These are phyloP conservation scores for Progne subis DNA, from an alignment of 2,113 vertebrate species.

Conservation along the genomic window DNA sequence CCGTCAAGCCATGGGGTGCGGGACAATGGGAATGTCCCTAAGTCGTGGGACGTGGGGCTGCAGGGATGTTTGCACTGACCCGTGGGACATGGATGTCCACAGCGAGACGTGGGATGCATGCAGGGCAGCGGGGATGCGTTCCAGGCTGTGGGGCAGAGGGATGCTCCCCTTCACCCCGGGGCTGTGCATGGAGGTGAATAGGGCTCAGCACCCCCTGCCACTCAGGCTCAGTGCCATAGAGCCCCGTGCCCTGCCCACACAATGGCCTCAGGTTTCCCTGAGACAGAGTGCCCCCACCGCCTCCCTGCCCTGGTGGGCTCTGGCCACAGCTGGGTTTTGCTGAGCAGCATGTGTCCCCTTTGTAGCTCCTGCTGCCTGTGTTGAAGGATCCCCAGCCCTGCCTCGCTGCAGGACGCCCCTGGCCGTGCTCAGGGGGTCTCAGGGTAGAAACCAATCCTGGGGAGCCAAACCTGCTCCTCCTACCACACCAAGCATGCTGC, in stretches of 20 bases:
- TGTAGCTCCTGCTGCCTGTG: neutral
- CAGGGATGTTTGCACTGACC: neutral
- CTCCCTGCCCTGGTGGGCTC: neutral
- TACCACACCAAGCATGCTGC: neutral
- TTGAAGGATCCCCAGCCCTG: neutral
- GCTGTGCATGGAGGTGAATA: neutral
- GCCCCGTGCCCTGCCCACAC: neutral
- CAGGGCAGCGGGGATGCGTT: neutral
- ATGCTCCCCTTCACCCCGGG: neutral
- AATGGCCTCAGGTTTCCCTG: neutral
- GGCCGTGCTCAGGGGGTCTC: neutral
- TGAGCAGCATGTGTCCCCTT: neutral
- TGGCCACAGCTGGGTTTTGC: fast-evolving
- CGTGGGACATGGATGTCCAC: neutral
- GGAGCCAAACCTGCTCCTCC: neutral
- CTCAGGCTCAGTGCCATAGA: neutral
- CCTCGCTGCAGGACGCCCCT: neutral
- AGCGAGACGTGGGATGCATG: neutral
- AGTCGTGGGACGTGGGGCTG: fast-evolving
- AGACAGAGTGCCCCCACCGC: fast-evolving
- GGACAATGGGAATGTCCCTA: neutral
- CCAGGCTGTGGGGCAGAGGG: neutral
- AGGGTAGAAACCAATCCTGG: neutral
- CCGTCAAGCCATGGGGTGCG: neutral
- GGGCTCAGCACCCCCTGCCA: no score